Base-by-base conservation (phyloP, 2,888 invertebrate genomes). In the Polydrusus pterygomalis region DNA sequence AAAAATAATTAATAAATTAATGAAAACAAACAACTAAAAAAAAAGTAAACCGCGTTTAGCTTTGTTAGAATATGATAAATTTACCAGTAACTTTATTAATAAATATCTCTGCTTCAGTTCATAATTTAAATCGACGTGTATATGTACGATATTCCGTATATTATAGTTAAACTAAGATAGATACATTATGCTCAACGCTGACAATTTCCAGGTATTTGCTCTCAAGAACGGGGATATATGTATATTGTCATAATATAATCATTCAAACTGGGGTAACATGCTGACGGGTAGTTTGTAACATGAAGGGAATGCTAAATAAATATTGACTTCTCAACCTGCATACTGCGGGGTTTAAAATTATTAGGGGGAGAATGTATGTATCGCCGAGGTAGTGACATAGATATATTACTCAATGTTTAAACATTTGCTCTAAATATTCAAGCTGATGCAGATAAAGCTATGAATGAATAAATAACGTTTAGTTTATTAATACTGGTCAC, bases 191-290 rank as follows among this genome's bases (percentile, higher is more conserved):
- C 56, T 70, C 70, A 70, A 70, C 64, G 40, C 34, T 45, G 70
- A 58, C 75, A 75, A 70, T 75, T 75, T 75, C 75, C 70, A 70
- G 64, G 43, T 65, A 70, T 75, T 75, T 75, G 70, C 75, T 65
- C 56, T 60, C 65, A 49, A 64, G 65, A 65, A 70, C 75, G 64
- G 34, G 67, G 51, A 75, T 65, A 60, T 75, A 70, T 70, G 75
- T 58, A 70, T 70, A 75, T 70, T 64, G 65, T 70, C 70, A 75
- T 75, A 75, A 75, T 75, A 63, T 75, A 75, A 70, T 75, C 75
- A 70, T 75, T 75, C 65, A 75, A 75, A 75, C 70, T 40, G 40
- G 45, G 64, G 64, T 43, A 68, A 68, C 64, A 68, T 69, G 43
- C 70, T 70, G 75, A 75, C 70, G 56, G 75, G 69, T 56, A 70